Evolutionary conservation across 2,797 vertebrate species (phyloP).

Genomic region (Anguilla obscura): DNA sequence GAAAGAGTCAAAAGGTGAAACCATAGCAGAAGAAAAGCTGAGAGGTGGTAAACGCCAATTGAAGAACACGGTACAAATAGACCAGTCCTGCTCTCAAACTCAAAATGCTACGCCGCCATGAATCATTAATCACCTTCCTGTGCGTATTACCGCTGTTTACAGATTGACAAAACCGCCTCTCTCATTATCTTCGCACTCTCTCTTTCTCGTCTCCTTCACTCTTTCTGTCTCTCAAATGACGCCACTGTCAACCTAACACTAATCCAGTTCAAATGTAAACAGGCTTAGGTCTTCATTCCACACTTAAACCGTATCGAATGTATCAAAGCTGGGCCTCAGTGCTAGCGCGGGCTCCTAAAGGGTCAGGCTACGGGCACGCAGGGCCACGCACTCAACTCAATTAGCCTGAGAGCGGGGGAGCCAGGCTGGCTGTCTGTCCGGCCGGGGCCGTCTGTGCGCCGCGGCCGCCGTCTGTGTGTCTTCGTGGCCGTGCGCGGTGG

Average conservation of each 20-base stretch:
- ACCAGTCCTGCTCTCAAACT: not conserved
- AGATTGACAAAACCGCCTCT: not conserved
- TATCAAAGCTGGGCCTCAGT: constrained; percentile 84
- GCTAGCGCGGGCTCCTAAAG: constrained; percentile 47
- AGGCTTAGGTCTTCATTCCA: constrained; percentile 80
- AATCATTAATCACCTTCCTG: not conserved
- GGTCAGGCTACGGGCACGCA: constrained; percentile 69
- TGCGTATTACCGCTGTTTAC: not conserved
- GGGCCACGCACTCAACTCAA: constrained; percentile 79
- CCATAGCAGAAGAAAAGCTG: not conserved
- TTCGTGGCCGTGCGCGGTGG: constrained; percentile 27
- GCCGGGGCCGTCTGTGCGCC: constrained; percentile 51
- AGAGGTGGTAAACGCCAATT: not conserved
- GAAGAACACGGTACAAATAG: not conserved
- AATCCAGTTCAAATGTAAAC: constrained; percentile 85
- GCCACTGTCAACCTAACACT: constrained; percentile 72
- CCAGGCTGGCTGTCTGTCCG: constrained; percentile 68
- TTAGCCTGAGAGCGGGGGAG: constrained; percentile 66
- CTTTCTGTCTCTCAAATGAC: constrained; percentile 54
- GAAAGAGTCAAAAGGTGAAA: not conserved
- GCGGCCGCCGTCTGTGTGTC: constrained; percentile 19
- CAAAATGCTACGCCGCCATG: not conserved
- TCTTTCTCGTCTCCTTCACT: constrained; percentile 27
- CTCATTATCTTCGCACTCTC: constrained; percentile 18
- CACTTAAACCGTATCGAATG: constrained; percentile 90